These are phyloP conservation scores for Brachyhypopomus gauderio DNA, from an alignment of 2,113 vertebrate genomes.

Conservation along the genomic window DNA sequence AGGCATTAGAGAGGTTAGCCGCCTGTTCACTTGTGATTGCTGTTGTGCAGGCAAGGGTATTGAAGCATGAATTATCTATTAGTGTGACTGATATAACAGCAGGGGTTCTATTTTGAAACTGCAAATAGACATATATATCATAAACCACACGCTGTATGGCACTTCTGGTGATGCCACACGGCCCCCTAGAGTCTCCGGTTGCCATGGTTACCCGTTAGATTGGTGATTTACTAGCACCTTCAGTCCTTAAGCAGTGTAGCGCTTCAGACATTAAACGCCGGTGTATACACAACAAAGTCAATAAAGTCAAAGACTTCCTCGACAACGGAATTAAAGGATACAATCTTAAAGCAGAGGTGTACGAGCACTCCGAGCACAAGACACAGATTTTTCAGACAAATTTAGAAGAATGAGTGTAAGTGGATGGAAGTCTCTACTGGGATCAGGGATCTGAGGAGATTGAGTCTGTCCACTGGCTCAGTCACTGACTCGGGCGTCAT, in stretches of 20 bases:
- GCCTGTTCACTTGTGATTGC: slow-evolving; percentile 53
- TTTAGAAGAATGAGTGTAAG: slow-evolving; percentile 40
- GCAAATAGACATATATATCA: slow-evolving; percentile 56
- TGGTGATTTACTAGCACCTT: slow-evolving; percentile 1
- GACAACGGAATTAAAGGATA: background rate
- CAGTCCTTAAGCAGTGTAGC: background rate
- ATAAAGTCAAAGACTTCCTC: background rate
- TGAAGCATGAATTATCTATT: slow-evolving; percentile 53
- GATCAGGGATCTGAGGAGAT: slow-evolving; percentile 38
- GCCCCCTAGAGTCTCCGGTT: slow-evolving; percentile 16
- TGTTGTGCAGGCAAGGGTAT: slow-evolving; percentile 52
- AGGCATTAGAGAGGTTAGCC: slow-evolving; percentile 42
- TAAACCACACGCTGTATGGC: slow-evolving; percentile 42
- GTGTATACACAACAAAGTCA: background rate
- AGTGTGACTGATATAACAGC: slow-evolving; percentile 56
- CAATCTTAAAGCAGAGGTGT: background rate
- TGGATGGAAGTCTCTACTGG: slow-evolving; percentile 28
- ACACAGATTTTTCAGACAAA: slow-evolving; percentile 30
- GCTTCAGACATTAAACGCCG: background rate
- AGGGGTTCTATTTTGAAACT: slow-evolving; percentile 49
- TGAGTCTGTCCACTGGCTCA: slow-evolving; percentile 37
- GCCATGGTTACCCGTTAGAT: slow-evolving; percentile 20
- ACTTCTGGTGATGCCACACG: slow-evolving; percentile 46
- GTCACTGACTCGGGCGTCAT: slow-evolving; percentile 24
- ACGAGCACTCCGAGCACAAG: slow-evolving; percentile 38